Evolutionary conservation across 2,113 vertebrate genomes (phyloP), one percentile per base, ranked within the genome.

Genomic region (Xiphophorus couchianus): DNA sequence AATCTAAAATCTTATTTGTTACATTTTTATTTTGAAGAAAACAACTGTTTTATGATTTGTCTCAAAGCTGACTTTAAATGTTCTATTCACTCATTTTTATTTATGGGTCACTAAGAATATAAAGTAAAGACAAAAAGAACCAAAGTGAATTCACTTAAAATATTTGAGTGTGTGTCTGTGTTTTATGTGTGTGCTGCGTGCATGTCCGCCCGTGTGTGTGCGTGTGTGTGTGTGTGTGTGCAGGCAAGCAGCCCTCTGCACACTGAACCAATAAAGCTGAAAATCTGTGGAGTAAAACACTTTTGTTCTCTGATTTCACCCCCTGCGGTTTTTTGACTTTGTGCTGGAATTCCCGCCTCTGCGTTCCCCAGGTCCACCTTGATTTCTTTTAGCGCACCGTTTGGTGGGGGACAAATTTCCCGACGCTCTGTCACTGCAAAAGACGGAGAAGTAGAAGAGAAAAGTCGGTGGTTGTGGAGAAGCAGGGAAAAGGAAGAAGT

Each of bases 251-350:
- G 44, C 35, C 60, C 37, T 88, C 94, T 94, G 92, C 93, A 91
- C 87, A 86, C 93, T 92, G 89, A 96, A 95, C 90, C 94, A 95
- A 93, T 96, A 96, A 96, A 95, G 95, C 37, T 71, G 77, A 88
- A 91, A 91, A 87, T 92, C 85, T 85, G 84, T 94, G 89, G 93
- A 94, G 95, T 95, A 93, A 95, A 95, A 93, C 95, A 95, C 90
- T 93, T 88, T 88, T 72, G 66, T 87, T 88, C 91, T 94, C 94
- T 93, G 91, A 92, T 95, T 95, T 91, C 94, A 93, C 89, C 87
- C 88, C 88, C 92, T 89, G 88, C 86, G 81, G 87, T 93, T 60
- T 88, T 58, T 58, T 17, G 22, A 86, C 88, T 89, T 93, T 88
- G 65, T 90, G 88, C 94, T 92, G 90, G 91, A 94, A 94, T 94